These are phyloP conservation scores for Tor tambroides DNA, from an alignment of 2,113 vertebrate species.

Conservation along the genomic window DNA sequence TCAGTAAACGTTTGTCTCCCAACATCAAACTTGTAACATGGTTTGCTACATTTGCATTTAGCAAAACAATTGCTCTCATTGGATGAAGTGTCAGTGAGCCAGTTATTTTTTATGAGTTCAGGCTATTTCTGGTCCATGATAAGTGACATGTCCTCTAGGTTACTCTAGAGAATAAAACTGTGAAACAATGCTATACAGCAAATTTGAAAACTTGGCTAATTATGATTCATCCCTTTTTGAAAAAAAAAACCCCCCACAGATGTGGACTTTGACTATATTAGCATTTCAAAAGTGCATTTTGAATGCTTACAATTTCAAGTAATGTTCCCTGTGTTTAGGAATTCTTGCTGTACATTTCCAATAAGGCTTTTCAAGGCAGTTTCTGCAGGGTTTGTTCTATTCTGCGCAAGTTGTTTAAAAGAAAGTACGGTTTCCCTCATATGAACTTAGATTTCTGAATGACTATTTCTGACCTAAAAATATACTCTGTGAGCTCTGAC, in stretches of 20 bases:
- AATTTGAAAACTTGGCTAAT: constrained; percentile 29
- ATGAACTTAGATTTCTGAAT: neutral
- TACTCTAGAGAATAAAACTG: constrained; percentile 25
- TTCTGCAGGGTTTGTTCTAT: constrained; percentile 16
- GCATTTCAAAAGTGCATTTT: constrained; percentile 45
- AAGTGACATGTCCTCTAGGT: neutral
- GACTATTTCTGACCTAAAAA: neutral
- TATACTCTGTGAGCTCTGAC: neutral
- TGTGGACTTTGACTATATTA: constrained; percentile 41
- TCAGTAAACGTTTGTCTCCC: neutral
- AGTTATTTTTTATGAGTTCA: neutral
- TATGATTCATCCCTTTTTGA: constrained; percentile 37
- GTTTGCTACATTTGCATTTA: neutral
- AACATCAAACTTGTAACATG: neutral
- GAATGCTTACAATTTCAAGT: neutral
- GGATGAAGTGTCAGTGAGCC: neutral
- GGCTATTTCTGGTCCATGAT: neutral
- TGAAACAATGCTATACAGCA: neutral
- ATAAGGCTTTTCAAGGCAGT: neutral
- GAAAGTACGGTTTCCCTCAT: neutral
- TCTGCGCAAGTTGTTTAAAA: constrained; percentile 3
- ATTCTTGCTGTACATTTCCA: constrained; percentile 12
- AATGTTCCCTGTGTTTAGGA: constrained; percentile 26
- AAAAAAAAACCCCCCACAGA: neutral
- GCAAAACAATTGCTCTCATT: neutral